Evolutionary conservation across 2,113 vertebrate species (phyloP), one percentile per base, ranked within the genome.

Genomic region (Strix aluco): DNA sequence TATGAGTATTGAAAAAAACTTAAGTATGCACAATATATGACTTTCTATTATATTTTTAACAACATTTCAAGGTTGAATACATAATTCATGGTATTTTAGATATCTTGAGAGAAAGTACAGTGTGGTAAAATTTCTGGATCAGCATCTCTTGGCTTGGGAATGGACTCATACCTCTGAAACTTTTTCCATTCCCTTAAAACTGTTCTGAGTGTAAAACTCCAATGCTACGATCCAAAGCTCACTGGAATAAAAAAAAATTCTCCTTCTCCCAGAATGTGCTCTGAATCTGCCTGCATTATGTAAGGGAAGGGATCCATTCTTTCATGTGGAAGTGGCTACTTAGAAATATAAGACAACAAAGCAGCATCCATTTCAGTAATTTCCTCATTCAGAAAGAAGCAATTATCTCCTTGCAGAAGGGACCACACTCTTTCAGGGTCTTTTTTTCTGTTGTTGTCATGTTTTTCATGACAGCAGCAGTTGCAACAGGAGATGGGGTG

Each of bases 61-160:
- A 96, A 67, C 74, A 90, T 92, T 94, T 96, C 94, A 96, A 95
- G 95, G 94, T 97, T 96, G 92, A 58, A 96, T 95, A 90, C 91
- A 96, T 96, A 96, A 96, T 95, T 97, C 96, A 96, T 96, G 66
- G 54, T 23, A 73, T 82, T 94, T 94, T 85, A 63, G 91, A 91
- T 86, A 91, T 86, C 91, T 94, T 73, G 58, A 90, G 87, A 91
- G 62, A 88, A 96, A 94, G 73, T 70, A 67, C 3, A 70, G 42
- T 61, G 73, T 58, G 85, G 54, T 87, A 89, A 89, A 93, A 88
- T 87, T 82, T 95, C 92, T 97, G 78, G 92, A 91, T 96, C 66
- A 65, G 54, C 78, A 80, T 94, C n/a, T 80, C 74, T 90, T 91
- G 84, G 81, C 85, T 95, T 83, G 51, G 86, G 85, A 92, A 90